A percentile compares a stretch with the other conserved stretches of the same genome.
These are phyloP conservation scores for Dendrocopos noguchii DNA, from an alignment of 2,113 vertebrate genomes.

Conservation along the genomic window DNA sequence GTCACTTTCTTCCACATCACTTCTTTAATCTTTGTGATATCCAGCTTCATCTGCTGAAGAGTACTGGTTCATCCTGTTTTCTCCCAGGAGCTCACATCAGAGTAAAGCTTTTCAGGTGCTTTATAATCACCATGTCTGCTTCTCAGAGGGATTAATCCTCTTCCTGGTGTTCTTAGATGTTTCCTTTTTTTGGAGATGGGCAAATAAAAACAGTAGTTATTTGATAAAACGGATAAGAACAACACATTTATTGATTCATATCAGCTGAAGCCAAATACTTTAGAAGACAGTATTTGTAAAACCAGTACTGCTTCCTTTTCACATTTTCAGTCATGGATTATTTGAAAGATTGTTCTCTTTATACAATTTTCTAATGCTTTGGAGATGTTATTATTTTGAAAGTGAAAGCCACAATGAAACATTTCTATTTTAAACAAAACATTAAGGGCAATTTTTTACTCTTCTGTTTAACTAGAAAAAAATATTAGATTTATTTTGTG, in stretches of 20 bases:
- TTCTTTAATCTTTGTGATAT: neutral
- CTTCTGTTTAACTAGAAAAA: neutral
- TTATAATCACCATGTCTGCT: neutral
- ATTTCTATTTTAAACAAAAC: neutral
- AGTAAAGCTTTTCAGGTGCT: neutral
- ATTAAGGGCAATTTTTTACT: neutral
- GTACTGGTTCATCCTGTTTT: neutral
- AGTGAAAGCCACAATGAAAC: neutral
- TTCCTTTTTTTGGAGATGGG: neutral
- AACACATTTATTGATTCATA: neutral
- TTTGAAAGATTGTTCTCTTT: neutral
- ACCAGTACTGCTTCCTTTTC: neutral
- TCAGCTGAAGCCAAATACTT: neutral
- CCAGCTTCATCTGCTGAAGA: neutral
- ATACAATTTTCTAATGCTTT: neutral
- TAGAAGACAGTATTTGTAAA: neutral
- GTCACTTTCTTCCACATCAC: neutral
- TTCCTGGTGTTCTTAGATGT: neutral
- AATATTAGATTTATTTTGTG: neutral
- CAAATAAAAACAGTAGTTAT: neutral
- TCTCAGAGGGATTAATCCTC: neutral
- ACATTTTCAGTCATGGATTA: neutral
- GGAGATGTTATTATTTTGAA: neutral
- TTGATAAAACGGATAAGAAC: neutral
- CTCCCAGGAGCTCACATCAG: neutral